A percentile compares a stretch with the other conserved stretches of the same genome.
Conservation (phyloP, 2,113 vertebrate genomes). For the Cisticola juncidis region DNA sequence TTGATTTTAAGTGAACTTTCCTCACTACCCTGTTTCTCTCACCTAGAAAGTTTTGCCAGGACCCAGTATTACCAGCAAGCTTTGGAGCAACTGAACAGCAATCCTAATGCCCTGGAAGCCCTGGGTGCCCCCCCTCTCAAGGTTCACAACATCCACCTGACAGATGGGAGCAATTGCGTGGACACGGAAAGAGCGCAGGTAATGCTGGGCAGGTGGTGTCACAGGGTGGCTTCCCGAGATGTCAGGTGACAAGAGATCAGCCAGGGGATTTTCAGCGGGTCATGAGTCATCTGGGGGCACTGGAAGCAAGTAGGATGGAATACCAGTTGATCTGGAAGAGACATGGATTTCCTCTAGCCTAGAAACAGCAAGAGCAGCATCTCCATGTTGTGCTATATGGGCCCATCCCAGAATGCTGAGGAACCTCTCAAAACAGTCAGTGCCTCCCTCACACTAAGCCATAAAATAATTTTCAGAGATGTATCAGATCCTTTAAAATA, state of each 20-base stretch:
- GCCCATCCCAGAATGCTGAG: not conserved
- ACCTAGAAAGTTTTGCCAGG: slow-evolving; percentile 70
- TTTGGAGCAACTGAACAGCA: slow-evolving; percentile 74
- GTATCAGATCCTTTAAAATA: not conserved
- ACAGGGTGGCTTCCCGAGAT: not conserved
- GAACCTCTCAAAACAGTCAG: not conserved
- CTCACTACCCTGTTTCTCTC: not conserved
- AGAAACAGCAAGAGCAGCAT: not conserved
- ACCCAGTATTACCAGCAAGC: slow-evolving; percentile 79
- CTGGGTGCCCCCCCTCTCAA: slow-evolving; percentile 81
- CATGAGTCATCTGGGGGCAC: not conserved
- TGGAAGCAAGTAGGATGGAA: not conserved
- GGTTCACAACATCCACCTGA: slow-evolving; percentile 79
- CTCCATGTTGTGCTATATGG: not conserved
- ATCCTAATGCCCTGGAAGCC: slow-evolving; percentile 73
- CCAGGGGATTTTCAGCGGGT: not conserved
- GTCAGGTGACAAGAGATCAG: not conserved
- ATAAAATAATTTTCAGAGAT: not conserved
- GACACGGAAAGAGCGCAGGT: slow-evolving; percentile 71
- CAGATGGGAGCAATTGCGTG: slow-evolving; percentile 73
- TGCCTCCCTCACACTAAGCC: not conserved
- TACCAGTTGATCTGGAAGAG: not conserved
- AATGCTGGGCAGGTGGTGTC: not conserved
- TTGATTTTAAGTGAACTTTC: not conserved
- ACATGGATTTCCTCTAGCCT: not conserved